Evolutionary conservation across 2,888 invertebrate species (phyloP), one percentile per base, ranked within the genome.

Genomic region (Andrena hattorfiana): DNA sequence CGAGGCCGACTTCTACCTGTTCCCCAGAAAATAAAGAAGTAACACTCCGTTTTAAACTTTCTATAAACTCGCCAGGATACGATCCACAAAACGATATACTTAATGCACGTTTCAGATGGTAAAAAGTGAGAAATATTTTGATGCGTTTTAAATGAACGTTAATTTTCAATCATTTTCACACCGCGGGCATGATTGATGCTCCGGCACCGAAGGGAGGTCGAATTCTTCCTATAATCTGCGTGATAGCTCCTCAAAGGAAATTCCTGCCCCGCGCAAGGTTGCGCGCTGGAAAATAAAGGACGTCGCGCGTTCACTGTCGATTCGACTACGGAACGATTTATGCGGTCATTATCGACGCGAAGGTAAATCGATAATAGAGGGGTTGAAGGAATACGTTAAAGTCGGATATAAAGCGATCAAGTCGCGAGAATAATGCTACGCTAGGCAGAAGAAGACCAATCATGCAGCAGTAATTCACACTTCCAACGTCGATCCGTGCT

Each of bases 371-470:
- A 75, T 85, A 82, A 85, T 81, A 51, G 28, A 30, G 54, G 64
- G 42, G 48, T 32, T 35, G 73, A 62, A 49, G 23, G 32, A 26
- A 2, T 51, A 20, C 4, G 26, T 56, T 56, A 56, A 56, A 23
- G 42, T 49, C 28, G 42, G 73, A 74, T 85, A 84, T 84, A 71
- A 75, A 85, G 74, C 79, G 77, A 83, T 75, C 72, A 77, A 77
- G 51, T 72, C 10, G 56, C 23, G 70, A 79, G 69, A 72, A 79
- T 75, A 51, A 79, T 13, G 49, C 78, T 32, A 3, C 4, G 10
- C 54, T 49, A 62, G 54, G 60, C 28, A 59, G 35, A 13, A 16
- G 62, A 16, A 23, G 16, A 54, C 35, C 71, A 68, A 64, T 62
- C 59, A 23, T 23, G 63, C 54, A 26, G 30, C 56, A 56, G 51